Evolutionary conservation across 2,888 invertebrate species (phyloP), one percentile per base, ranked within the genome.

Genomic region (Aquatica leii): DNA sequence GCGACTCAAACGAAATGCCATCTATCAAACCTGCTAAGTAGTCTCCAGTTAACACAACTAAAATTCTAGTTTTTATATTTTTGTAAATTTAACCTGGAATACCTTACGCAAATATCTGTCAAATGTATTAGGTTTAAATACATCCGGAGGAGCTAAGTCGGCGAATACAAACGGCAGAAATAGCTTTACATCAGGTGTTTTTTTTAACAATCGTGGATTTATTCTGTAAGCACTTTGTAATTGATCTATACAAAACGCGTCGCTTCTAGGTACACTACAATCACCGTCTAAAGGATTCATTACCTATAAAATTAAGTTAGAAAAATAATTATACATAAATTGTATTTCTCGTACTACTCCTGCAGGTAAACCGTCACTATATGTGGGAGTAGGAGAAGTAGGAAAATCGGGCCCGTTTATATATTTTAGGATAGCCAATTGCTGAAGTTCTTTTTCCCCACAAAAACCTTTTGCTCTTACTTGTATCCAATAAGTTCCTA

Each of bases 401-500:
- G 94, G 94, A 76, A 93, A 93, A 82, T 93, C 94, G 48, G 94
- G 93, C 71, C 93, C 93, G 77, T 92, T 86, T 20, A 94, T 93
- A 82, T 97, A 97, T 71, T 94, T 87, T 68, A 97, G 83, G 73
- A 96, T 90, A 66, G 85, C 96, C 73, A 95, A 83, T 81, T 96
- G 95, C 78, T 94, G 93, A 14, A 91, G 89, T 73, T 94, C 86
- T 78, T 90, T 88, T 67, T 90, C 88, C 73, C 94, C 94, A 78
- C 96, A 96, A 81, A 96, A 95, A 73, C 95, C 94, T 52, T 95
- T 86, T 74, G 95, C 95, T 77, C 94, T 87, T 51, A 94, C 86
- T 81, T 95, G 94, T 70, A 97, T 93, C 95, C 95, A 96, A 82
- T 94, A 96, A 11, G 95, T 94, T 62, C 90, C 92, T 60, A 89